A percentile compares a stretch with the other conserved stretches of the same genome.
These are phyloP conservation scores for Acridotheres tristis DNA, from an alignment of 2,797 vertebrate genomes.

Conservation along the genomic window DNA sequence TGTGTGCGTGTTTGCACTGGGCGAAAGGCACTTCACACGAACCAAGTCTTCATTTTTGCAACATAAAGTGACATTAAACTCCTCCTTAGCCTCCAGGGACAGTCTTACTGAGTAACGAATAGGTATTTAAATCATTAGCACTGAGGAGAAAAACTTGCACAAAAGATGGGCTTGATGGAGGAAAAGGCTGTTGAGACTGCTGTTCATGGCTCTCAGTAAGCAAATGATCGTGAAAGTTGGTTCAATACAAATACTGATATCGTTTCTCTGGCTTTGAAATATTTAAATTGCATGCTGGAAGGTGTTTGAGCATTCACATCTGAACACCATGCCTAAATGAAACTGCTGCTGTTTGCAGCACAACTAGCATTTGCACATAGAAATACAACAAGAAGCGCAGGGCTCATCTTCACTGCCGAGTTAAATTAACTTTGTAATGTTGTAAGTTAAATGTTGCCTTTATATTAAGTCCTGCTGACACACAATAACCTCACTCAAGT, in stretches of 20 bases:
- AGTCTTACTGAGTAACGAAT: background rate
- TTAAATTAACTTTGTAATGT: background rate
- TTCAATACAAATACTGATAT: background rate
- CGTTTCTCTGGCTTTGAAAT: background rate
- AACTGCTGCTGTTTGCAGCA: background rate
- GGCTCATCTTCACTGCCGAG: background rate
- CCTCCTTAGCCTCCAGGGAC: background rate
- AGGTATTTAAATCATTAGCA: background rate
- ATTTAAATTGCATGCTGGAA: background rate
- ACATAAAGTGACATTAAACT: background rate
- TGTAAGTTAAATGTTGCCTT: background rate
- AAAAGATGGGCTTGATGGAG: background rate
- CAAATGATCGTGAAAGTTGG: background rate
- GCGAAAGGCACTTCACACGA: background rate
- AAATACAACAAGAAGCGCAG: background rate
- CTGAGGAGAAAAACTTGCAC: background rate
- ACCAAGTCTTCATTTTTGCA: background rate
- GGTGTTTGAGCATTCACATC: background rate
- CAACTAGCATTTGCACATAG: background rate
- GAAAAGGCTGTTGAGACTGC: background rate
- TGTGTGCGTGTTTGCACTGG: background rate
- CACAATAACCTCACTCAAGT: background rate
- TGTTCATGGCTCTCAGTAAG: background rate
- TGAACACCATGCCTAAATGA: background rate
- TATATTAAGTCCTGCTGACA: background rate